Conservation (phyloP, 1,140 invertebrate species). For the Drosophila subobscura region DNA sequence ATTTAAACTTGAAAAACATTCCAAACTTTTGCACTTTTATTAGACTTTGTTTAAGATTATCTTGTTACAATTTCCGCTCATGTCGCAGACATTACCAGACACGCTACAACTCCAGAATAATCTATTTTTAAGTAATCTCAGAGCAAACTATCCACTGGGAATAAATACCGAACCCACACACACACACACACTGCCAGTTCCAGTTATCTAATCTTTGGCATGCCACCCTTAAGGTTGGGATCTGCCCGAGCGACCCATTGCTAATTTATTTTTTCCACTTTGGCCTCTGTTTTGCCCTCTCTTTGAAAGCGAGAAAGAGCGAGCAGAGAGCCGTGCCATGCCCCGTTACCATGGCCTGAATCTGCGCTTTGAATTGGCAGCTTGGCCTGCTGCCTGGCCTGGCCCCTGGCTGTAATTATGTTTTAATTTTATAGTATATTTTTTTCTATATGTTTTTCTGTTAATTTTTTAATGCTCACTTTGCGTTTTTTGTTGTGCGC, state of each 20-base stretch:
- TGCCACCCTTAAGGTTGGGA: constrained; percentile 28
- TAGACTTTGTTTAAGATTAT: no score
- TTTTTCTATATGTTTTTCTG: constrained; percentile 37
- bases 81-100: no score
- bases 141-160: no score
- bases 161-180: constrained; percentile 23
- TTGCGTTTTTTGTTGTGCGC: constrained; percentile 35
- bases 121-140: not conserved
- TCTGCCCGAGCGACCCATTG: constrained; percentile 38
- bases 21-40: no score
- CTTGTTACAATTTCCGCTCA: no score
- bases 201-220: constrained; percentile 42
- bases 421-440: constrained; percentile 54
- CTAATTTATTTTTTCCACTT: constrained; percentile 54
- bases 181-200: not conserved
- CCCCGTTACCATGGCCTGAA: constrained; percentile 70
- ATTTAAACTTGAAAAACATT: no score
- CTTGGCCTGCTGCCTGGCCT: constrained; percentile 12
- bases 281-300: constrained; percentile 51
- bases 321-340: constrained; percentile 36
- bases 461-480: constrained; percentile 47
- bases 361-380: constrained; percentile 22
- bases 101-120: no score
- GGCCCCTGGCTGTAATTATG: constrained; percentile 60
- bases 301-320: not conserved